Evolutionary conservation across 2,113 vertebrate genomes (phyloP).

Genomic region (Perognathus longimembris): DNA sequence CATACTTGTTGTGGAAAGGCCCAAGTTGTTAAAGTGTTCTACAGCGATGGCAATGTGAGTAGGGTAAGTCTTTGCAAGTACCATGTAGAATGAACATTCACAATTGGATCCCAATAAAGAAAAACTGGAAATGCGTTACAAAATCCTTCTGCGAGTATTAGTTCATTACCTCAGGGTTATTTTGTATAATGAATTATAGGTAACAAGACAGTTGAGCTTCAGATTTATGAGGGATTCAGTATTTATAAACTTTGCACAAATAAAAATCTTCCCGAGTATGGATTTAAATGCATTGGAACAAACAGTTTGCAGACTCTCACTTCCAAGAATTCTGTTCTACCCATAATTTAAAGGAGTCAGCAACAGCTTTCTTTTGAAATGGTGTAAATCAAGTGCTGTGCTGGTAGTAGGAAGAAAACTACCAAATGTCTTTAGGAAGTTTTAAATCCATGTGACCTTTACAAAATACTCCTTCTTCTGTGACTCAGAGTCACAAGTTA

Average conservation of each 20-base stretch:
- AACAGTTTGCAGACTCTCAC: not conserved
- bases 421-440: constrained; percentile 8
- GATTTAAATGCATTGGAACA: not conserved
- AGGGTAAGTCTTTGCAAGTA: not conserved
- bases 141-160: not conserved
- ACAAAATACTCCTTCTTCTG: constrained; percentile 36
- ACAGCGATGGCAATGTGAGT: not conserved
- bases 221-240: constrained; percentile 88
- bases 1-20: not conserved
- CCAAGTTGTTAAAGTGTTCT: not conserved
- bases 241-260: constrained; percentile 90
- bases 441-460: not conserved
- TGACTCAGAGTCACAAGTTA: not conserved
- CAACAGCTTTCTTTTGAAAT: constrained; percentile 49
- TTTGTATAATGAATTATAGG: constrained; percentile 91
- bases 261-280: not conserved
- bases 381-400: not conserved
- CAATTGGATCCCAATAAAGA: not conserved
- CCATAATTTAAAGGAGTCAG: constrained; percentile 5
- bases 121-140: not conserved
- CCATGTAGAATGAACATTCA: not conserved
- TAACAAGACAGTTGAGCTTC: constrained; percentile 90
- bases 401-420: not conserved
- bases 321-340: constrained; percentile 45
- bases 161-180: too few relatives aligned